Evolutionary conservation across 1,140 invertebrate genomes (phyloP).

Genomic region (Andricus grossulariae): DNA sequence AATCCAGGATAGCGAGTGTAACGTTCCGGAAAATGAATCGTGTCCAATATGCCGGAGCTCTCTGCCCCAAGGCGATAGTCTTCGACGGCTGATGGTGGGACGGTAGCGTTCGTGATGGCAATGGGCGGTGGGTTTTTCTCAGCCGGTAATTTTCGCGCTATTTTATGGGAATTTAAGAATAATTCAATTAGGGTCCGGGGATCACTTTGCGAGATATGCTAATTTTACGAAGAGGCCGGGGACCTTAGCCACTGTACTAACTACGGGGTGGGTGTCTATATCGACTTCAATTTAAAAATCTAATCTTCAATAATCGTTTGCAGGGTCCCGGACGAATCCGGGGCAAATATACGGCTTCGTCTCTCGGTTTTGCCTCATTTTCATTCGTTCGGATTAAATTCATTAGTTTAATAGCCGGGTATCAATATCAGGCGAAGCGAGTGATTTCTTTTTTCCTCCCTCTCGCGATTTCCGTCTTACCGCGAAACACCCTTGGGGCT

Average conservation of each 20-base stretch:
- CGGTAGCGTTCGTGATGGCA: slow-evolving; percentile 45
- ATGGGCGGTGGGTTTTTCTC: slow-evolving; percentile 38
- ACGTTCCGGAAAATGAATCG: slow-evolving; percentile 75
- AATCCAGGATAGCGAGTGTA: slow-evolving; percentile 59
- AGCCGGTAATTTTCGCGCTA: slow-evolving; percentile 73
- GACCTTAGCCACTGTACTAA: slow-evolving; percentile 52
- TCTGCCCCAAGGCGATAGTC: slow-evolving; percentile 42
- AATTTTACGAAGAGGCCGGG: slow-evolving; percentile 65
- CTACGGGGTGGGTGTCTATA: slow-evolving; percentile 43
- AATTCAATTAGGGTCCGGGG: slow-evolving; percentile 76
- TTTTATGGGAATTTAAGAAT: slow-evolving; percentile 78
- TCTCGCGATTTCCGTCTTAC: slow-evolving; percentile 43
- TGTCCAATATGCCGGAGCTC: slow-evolving; percentile 63
- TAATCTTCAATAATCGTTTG: slow-evolving; percentile 75
- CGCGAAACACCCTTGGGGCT: slow-evolving; percentile 50
- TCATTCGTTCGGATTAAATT: slow-evolving; percentile 76
- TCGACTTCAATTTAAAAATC: slow-evolving; percentile 76
- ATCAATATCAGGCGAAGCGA: slow-evolving; percentile 72
- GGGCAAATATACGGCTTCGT: slow-evolving; percentile 58
- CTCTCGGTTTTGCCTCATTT: slow-evolving; percentile 67
- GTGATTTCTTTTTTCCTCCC: slow-evolving; percentile 61
- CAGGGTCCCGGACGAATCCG: slow-evolving; percentile 56
- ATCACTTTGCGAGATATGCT: slow-evolving; percentile 75
- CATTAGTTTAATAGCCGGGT: slow-evolving; percentile 73
- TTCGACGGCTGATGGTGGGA: slow-evolving; percentile 37